Percentiles rank a stretch among this genome's conserved stretches.
Evolutionary conservation across 2,888 invertebrate genomes (phyloP).

Genomic region (Liodrosophila aerea): DNA sequence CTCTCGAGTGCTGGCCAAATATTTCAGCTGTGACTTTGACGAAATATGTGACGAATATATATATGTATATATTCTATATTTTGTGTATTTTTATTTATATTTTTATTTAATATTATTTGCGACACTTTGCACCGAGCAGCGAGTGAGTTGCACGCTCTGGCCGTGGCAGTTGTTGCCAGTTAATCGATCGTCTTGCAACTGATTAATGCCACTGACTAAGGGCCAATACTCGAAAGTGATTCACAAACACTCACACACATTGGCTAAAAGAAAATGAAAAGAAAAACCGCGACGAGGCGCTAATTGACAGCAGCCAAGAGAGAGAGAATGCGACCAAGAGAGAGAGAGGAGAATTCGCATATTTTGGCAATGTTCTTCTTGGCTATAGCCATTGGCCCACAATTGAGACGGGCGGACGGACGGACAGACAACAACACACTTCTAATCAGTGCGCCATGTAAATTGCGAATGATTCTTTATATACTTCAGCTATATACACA

Average conservation of each 20-base stretch:
- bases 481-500: neutral
- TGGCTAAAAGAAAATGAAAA: neutral
- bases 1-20: slow-evolving; percentile 19
- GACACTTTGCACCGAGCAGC: slow-evolving; percentile 7
- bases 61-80: slow-evolving; percentile 12
- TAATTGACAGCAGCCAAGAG: slow-evolving; percentile 50
- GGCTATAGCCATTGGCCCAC: slow-evolving; percentile 36
- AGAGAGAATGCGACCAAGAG: neutral
- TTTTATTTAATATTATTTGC: neutral
- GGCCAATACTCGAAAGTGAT: slow-evolving; percentile 44
- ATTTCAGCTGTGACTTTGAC: neutral
- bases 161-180: slow-evolving; percentile 72
- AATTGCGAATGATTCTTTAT: slow-evolving; percentile 50
- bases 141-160: slow-evolving; percentile 39
- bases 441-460: slow-evolving; percentile 55
- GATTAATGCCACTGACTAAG: slow-evolving; percentile 74
- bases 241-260: slow-evolving; percentile 34
- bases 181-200: slow-evolving; percentile 82
- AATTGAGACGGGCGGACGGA: too few relatives aligned
- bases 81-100: slow-evolving; percentile 19
- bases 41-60: slow-evolving; percentile 13
- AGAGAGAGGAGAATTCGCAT: neutral
- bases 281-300: slow-evolving; percentile 29
- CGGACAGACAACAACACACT: slow-evolving; percentile 20
- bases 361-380: slow-evolving; percentile 41